phyloP scores from a whole-genome alignment of 2,113 vertebrate species.

The Circaetus cinerascens region DNA sequence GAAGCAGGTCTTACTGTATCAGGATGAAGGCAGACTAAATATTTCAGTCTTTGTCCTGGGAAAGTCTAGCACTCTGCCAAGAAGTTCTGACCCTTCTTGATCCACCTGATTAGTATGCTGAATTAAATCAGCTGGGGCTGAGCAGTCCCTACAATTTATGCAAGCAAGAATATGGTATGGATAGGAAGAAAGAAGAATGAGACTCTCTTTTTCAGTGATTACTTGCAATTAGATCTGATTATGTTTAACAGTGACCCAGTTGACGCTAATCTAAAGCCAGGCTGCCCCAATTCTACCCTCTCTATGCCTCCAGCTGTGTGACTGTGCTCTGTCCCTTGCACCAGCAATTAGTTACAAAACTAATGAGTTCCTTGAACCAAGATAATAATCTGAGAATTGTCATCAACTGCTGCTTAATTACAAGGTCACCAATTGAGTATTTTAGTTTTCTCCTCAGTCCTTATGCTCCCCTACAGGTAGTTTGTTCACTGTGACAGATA shows the following conservation, averaged over 20 bases:
- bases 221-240: not conserved
- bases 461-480: not conserved
- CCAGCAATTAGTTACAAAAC: not conserved
- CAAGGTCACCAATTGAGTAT: not conserved
- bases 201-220: not conserved
- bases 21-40: not conserved
- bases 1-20: not conserved
- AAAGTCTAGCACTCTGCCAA: not conserved
- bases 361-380: not conserved
- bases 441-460: not conserved
- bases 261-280: not conserved
- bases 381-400: not conserved
- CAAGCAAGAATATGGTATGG: not conserved
- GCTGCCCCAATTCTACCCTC: not conserved
- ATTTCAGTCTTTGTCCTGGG: not conserved
- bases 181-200: not conserved
- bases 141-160: not conserved
- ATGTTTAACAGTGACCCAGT: not conserved
- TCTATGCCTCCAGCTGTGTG: not conserved
- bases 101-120: not conserved
- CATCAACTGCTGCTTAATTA: not conserved
- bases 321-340: not conserved
- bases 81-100: not conserved
- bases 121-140: not conserved
- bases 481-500: not conserved